phyloP scores from a whole-genome alignment of 2,113 vertebrate genomes.

The Cariama cristata region DNA sequence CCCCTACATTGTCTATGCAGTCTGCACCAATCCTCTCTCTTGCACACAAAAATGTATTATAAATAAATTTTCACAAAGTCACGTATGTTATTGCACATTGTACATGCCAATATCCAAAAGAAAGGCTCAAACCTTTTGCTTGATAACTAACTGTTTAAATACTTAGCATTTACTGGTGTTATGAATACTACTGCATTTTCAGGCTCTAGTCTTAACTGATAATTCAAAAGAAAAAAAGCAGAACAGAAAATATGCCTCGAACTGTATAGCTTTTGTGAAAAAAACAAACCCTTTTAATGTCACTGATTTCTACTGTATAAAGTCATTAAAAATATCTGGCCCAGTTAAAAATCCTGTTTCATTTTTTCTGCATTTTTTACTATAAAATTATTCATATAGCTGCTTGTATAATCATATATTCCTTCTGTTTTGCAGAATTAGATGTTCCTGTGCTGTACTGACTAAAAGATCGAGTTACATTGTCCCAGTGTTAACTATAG shows the following conservation, averaged over 20 bases:
- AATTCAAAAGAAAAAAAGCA: conserved; percentile 25
- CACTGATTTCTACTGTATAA: conserved; percentile 46
- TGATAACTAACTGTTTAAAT: conserved; percentile 33
- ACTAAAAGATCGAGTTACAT: neutral
- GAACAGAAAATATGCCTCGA: neutral
- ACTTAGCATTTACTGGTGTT: conserved; percentile 7
- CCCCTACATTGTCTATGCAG: conserved; percentile 58
- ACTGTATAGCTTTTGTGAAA: neutral
- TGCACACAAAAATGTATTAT: conserved; percentile 75
- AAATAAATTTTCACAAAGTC: conserved; percentile 79
- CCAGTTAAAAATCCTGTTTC: conserved; percentile 31
- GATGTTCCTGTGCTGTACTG: neutral
- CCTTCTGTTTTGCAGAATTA: conserved; percentile 39
- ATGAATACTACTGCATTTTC: conserved; percentile 9
- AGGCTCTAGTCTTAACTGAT: conserved; percentile 30
- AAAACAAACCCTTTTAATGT: neutral
- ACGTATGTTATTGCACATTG: conserved; percentile 76
- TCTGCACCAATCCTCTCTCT: conserved; percentile 64
- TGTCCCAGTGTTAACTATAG: neutral
- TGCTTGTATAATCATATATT: neutral
- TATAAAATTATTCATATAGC: conserved; percentile 7
- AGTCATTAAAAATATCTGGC: conserved; percentile 44
- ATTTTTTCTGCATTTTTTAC: neutral
- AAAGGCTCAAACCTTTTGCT: conserved; percentile 31
- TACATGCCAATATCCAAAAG: conserved; percentile 62